Evolutionary conservation across 2,888 invertebrate genomes (phyloP).

Genomic region (Plebejus anna): DNA sequence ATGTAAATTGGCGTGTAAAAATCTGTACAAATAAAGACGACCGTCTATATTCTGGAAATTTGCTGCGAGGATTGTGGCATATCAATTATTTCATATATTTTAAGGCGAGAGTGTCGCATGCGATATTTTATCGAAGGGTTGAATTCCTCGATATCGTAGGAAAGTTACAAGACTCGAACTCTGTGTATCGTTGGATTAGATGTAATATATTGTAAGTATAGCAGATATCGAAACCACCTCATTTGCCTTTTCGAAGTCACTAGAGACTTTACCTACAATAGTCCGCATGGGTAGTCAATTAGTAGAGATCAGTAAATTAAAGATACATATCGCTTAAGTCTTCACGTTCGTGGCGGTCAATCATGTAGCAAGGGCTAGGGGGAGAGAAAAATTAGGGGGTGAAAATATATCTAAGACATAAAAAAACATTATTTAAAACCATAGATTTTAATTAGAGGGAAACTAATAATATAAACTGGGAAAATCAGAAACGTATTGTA

Average conservation of each 20-base stretch:
- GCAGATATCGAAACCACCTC: slow-evolving; percentile 36
- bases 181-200: slow-evolving; percentile 23
- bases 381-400: slow-evolving; percentile 34
- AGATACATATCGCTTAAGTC: slow-evolving; percentile 76
- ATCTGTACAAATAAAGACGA: slow-evolving; percentile 65
- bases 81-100: slow-evolving; percentile 2
- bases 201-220: slow-evolving; percentile 30
- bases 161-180: slow-evolving; percentile 40
- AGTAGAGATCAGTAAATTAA: slow-evolving; percentile 45
- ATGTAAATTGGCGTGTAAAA: slow-evolving; percentile 64
- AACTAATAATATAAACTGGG: not conserved
- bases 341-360: slow-evolving; percentile 64
- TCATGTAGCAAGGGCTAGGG: slow-evolving; percentile 52
- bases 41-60: slow-evolving; percentile 54
- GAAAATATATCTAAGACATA: not conserved
- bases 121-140: slow-evolving; percentile 4
- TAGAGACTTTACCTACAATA: slow-evolving; percentile 39
- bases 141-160: slow-evolving; percentile 44
- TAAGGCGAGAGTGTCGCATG: not conserved
- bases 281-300: slow-evolving; percentile 46
- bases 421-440: not conserved
- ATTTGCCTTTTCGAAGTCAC: slow-evolving; percentile 38
- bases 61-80: slow-evolving; percentile 53
- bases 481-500: not conserved
- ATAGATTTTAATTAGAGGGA: not conserved